Base-by-base conservation (phyloP, 2,888 invertebrate species). In the Ophion ellenae region DNA sequence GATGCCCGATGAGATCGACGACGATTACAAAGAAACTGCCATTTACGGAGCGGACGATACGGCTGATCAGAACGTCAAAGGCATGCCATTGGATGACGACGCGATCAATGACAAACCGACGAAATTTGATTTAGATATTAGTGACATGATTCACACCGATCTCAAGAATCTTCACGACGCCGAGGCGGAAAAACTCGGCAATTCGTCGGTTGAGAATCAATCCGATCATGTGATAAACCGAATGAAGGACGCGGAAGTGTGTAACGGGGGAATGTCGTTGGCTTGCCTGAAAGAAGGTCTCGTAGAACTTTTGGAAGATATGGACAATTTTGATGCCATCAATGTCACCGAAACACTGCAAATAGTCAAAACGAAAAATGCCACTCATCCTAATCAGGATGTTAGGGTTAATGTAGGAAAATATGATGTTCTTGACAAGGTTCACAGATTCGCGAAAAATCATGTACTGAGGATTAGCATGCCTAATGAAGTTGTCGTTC, bases 401-500 rank as follows among this genome's bases (percentile, higher is more conserved):
- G 45, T 66, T n/a, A 75, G 74, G 6, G 20, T 57, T 75, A 66
- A 79, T 20, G 40, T 77, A 61, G 70, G 61, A 70, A 76, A 93
- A 90, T 94, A 93, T 86, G 40, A 94, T 94, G 91, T 96, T 86
- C 93, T 95, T 83, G 95, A 95, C 87, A 96, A 95, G 90, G 93
- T 96, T 61, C 95, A 96, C 88, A 94, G 95, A 88, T 96, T 96
- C 90, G 94, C 96, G 3, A 94, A 95, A 75, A 95, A 94, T 78
- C 97, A 96, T 93, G 95, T 95, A 67, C 91, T 97, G 40, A 95
- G 96, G 47, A 95, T 97, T 10, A 96, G 96, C 90, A 91, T 97
- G 73, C 96, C 97, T 0, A 95, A 96, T 85, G 90, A 93, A 71
- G 87, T 93, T 67, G 88, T 91, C 47, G 86, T 90, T 69, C 88